A percentile compares a stretch with the other conserved stretches of the same genome.
Conservation (phyloP, 2,797 vertebrate species). For the Propithecus deckenii region DNA sequence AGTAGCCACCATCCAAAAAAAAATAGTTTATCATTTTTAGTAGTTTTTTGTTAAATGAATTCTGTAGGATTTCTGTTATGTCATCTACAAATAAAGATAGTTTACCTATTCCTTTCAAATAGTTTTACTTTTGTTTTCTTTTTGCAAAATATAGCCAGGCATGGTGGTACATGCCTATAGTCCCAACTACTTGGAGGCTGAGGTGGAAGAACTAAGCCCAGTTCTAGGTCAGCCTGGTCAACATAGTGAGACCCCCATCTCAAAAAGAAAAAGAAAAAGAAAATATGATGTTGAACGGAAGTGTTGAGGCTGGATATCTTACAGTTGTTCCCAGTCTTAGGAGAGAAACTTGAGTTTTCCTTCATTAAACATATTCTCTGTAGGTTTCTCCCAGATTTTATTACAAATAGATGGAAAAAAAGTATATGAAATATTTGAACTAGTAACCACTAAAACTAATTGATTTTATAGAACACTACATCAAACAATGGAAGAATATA, state of each 20-base stretch:
- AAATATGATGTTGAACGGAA: not conserved
- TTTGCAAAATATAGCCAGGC: no score
- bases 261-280: no score
- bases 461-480: not conserved
- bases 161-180: no score
- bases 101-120: not conserved
- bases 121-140: not conserved
- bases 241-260: no score
- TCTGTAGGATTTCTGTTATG: not conserved
- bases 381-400: not conserved
- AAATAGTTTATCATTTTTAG: not conserved
- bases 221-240: no score
- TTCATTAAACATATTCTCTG: not conserved
- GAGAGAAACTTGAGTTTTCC: no score
- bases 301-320: not conserved
- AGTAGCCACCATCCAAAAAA: no score
- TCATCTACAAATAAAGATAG: not conserved
- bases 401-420: not conserved
- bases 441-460: not conserved
- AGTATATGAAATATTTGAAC: not conserved
- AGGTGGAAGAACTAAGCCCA: no score
- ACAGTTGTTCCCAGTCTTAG: not conserved
- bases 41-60: not conserved
- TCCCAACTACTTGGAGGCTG: no score
- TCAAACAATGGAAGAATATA: not conserved